phyloP scores from a whole-genome alignment of 2,888 invertebrate genomes.

The Xanthia togata region DNA sequence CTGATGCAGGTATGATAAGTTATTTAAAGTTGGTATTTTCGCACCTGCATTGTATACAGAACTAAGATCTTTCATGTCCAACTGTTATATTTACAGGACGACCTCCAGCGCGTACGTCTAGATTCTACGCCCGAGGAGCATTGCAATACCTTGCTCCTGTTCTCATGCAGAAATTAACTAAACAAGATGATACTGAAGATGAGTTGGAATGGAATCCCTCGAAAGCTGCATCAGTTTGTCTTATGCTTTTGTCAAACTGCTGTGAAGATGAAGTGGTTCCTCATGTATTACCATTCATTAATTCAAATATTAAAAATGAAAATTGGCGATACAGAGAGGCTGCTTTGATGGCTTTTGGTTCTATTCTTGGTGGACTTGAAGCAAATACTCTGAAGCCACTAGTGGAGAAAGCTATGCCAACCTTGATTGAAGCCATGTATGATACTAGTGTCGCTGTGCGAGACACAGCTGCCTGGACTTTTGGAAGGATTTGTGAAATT shows the following conservation, averaged over 20 bases:
- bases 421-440: conserved; percentile 98
- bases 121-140: conserved; percentile 99
- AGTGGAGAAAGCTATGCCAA: conserved; percentile 99
- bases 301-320: conserved; percentile 97
- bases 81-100: conserved; percentile 90
- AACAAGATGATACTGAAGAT: conserved; percentile 99
- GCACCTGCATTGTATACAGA: not conserved
- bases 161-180: conserved; percentile 97
- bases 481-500: conserved; percentile 99
- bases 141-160: conserved; percentile 98
- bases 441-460: conserved; percentile 98
- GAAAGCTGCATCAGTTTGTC: conserved; percentile 99
- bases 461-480: conserved; percentile 99
- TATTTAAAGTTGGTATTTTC: not conserved
- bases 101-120: conserved; percentile 97
- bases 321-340: conserved; percentile 99
- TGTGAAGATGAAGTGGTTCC: conserved; percentile 99
- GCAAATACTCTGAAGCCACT: conserved; percentile 96
- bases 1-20: conserved; percentile 92
- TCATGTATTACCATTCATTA: conserved; percentile 98
- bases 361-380: conserved; percentile 97
- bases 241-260: conserved; percentile 99
- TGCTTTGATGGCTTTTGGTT: conserved; percentile 99
- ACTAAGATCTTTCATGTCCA: not conserved
- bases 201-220: conserved; percentile 99